Percentiles rank a stretch among this genome's conserved stretches.
phyloP scores from a whole-genome alignment of 2,797 vertebrate species.

The Hydrolagus colliei region DNA sequence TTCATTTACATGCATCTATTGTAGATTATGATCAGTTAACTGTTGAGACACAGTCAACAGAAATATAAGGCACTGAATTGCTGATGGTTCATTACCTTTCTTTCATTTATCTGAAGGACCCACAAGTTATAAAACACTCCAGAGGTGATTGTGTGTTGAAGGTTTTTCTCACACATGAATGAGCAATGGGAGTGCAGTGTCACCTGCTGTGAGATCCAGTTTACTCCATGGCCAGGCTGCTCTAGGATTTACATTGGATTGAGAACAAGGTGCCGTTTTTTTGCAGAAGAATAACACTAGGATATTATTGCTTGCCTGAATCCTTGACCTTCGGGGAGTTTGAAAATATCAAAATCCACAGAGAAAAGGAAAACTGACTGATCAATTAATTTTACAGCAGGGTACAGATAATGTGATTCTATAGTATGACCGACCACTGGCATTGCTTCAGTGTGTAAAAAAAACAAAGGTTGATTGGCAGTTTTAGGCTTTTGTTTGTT shows the following conservation, averaged over 20 bases:
- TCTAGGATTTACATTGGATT: background rate
- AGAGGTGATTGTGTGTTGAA: background rate
- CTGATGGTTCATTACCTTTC: background rate
- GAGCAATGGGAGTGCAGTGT: background rate
- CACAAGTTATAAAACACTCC: too few species aligned
- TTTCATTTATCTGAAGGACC: background rate
- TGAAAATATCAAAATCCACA: background rate
- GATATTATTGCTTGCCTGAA: background rate
- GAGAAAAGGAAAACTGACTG: background rate
- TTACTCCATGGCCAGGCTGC: background rate
- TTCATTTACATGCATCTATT: too few species aligned
- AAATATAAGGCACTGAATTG: background rate
- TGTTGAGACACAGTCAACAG: background rate
- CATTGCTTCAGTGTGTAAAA: background rate
- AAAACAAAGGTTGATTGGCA: background rate
- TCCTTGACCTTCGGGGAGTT: background rate
- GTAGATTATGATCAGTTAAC: background rate
- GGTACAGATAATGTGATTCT: background rate
- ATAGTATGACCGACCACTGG: background rate
- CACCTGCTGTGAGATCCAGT: background rate
- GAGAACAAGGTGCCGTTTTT: background rate
- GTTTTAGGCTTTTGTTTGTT: background rate
- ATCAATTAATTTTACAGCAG: background rate
- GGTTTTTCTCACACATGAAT: background rate
- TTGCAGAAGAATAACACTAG: background rate